Evolutionary conservation across 2,888 invertebrate genomes (phyloP).

Genomic region (Melanotus villosus): DNA sequence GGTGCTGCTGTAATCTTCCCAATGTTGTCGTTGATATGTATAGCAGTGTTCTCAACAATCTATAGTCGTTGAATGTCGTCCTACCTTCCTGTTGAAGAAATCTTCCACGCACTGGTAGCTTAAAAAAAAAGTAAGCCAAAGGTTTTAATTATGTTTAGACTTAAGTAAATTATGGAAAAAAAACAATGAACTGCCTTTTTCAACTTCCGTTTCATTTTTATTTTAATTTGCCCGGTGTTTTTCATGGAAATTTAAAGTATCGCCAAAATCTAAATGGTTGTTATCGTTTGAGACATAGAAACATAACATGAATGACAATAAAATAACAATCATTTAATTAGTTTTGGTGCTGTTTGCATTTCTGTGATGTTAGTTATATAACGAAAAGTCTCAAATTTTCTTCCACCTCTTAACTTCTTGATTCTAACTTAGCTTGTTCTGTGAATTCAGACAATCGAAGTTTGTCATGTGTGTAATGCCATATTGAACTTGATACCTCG

Average conservation of each 20-base stretch:
- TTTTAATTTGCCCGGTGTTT: slow-evolving; percentile 7
- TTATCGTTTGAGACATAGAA: neutral
- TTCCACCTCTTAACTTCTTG: slow-evolving; percentile 30
- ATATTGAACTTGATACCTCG: slow-evolving; percentile 37
- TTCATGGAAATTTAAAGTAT: slow-evolving; percentile 40
- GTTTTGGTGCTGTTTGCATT: slow-evolving; percentile 46
- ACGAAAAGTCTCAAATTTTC: slow-evolving; percentile 18
- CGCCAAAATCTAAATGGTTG: slow-evolving; percentile 37
- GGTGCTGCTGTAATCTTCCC: slow-evolving; percentile 32
- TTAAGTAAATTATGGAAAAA: slow-evolving; percentile 53
- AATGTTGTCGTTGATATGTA: slow-evolving; percentile 47
- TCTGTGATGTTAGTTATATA: slow-evolving; percentile 46
- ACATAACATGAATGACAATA: slow-evolving; percentile 20
- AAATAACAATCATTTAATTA: slow-evolving; percentile 32
- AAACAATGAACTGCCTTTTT: slow-evolving; percentile 22
- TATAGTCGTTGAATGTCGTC: slow-evolving; percentile 49
- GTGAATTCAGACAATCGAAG: slow-evolving; percentile 28
- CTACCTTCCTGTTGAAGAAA: slow-evolving; percentile 45
- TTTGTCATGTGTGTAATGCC: slow-evolving; percentile 17
- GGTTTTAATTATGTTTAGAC: slow-evolving; percentile 50
- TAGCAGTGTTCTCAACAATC: slow-evolving; percentile 53
- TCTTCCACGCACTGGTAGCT: slow-evolving; percentile 63
- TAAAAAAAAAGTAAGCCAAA: slow-evolving; percentile 57
- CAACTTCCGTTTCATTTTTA: slow-evolving; percentile 3
- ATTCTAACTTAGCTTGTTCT: slow-evolving; percentile 16